Evolutionary conservation across 92 coral and sea anemone genomes (phyloP).

Genomic region (Parazoanthus darwini): DNA sequence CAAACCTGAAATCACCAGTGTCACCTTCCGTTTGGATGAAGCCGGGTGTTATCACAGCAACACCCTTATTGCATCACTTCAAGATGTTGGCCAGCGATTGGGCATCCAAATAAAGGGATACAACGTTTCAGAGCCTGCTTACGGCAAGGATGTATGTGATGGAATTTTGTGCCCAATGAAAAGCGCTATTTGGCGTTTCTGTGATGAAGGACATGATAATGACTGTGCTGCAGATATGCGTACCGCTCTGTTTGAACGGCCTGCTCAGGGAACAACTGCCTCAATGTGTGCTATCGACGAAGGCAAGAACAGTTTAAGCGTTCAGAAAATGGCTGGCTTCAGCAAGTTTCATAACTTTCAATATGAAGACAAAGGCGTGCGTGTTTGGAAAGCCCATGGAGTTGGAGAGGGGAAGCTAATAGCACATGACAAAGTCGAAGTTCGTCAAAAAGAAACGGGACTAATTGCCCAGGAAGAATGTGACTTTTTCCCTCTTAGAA

Average conservation of each 20-base stretch:
- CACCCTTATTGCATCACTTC: slow-evolving; percentile 46
- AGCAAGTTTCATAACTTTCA: slow-evolving; percentile 61
- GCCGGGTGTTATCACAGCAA: slow-evolving; percentile 61
- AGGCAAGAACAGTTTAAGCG: slow-evolving; percentile 34
- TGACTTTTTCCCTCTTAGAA: not conserved
- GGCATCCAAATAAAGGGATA: slow-evolving; percentile 35
- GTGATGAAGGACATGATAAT: slow-evolving; percentile 64
- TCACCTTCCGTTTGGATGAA: slow-evolving; percentile 55
- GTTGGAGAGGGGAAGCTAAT: slow-evolving; percentile 49
- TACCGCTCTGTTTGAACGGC: slow-evolving; percentile 56
- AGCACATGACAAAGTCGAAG: slow-evolving; percentile 24
- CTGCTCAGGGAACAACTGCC: slow-evolving; percentile 64
- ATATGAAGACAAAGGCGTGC: slow-evolving; percentile 46
- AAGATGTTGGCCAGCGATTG: slow-evolving; percentile 44
- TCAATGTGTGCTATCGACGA: slow-evolving; percentile 54
- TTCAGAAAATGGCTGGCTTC: slow-evolving; percentile 52
- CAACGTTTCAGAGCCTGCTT: slow-evolving; percentile 54
- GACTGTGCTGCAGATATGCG: slow-evolving; percentile 53
- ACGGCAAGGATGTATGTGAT: slow-evolving; percentile 60
- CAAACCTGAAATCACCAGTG: slow-evolving; percentile 41
- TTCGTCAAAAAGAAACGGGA: not conserved
- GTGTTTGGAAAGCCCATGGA: slow-evolving; percentile 65
- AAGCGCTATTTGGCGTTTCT: slow-evolving; percentile 37
- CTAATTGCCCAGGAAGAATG: not conserved
- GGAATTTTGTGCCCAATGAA: slow-evolving; percentile 59